Conservation (phyloP, 2,113 vertebrate species). For the Eptesicus fuscus region DNA sequence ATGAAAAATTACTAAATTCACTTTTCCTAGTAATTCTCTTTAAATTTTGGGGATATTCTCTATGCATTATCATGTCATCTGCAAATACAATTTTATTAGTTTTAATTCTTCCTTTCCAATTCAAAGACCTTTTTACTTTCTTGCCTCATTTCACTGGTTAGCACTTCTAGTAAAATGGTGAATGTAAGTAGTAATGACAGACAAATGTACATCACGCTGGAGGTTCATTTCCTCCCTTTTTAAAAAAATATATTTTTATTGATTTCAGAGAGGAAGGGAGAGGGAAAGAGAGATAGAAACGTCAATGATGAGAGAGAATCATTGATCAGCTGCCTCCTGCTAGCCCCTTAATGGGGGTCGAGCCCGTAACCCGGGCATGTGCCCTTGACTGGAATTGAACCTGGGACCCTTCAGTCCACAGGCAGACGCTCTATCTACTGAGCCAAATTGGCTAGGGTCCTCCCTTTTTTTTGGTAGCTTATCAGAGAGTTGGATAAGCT, state of each 20-base stretch:
- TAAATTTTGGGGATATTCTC: background rate
- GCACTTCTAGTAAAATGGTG: background rate
- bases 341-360: too few species aligned
- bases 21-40: background rate
- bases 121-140: background rate
- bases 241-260: too few species aligned
- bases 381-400: too few species aligned
- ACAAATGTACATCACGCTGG: background rate
- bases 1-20: background rate
- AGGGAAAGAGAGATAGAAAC: too few species aligned
- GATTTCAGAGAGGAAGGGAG: too few species aligned
- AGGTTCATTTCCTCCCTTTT: background rate
- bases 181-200: background rate
- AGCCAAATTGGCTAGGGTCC: too few species aligned
- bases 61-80: background rate
- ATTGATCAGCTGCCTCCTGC: too few species aligned
- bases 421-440: too few species aligned
- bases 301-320: too few species aligned
- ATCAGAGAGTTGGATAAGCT: background rate
- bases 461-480: background rate
- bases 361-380: too few species aligned
- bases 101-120: background rate
- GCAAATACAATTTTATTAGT: background rate
- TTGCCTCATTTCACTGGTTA: background rate
- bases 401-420: too few species aligned